These are phyloP conservation scores for Lasioglossum figueresi DNA, from an alignment of 2,888 invertebrate species.

Conservation along the genomic window DNA sequence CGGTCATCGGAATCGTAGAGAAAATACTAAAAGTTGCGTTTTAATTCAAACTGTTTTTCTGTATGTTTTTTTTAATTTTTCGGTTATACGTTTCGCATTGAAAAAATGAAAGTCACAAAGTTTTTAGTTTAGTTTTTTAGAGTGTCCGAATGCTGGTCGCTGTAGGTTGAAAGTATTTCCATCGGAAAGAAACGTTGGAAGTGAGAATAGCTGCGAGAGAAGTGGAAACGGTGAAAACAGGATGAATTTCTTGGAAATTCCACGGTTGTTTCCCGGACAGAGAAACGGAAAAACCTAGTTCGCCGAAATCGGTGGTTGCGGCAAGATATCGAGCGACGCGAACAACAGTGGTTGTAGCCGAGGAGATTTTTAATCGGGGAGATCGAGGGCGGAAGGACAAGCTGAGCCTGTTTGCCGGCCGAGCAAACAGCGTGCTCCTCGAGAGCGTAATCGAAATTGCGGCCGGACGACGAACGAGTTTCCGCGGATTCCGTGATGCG, in stretches of 20 bases:
- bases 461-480: constrained; percentile 51
- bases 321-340: background rate
- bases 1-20: too few relatives aligned
- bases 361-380: constrained; percentile 16
- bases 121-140: too few relatives aligned
- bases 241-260: background rate
- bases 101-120: too few relatives aligned
- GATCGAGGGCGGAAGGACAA: constrained; percentile 8
- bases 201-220: background rate
- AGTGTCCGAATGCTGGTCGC: too few relatives aligned
- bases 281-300: background rate
- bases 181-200: too few relatives aligned
- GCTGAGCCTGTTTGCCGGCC: constrained; percentile 13
- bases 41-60: too few relatives aligned
- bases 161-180: too few relatives aligned
- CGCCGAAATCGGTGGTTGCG: background rate
- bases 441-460: constrained; percentile 50
- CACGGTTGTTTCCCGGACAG: background rate
- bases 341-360: background rate
- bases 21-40: too few relatives aligned
- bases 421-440: constrained; percentile 23
- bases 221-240: background rate
- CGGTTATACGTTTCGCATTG: too few relatives aligned
- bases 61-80: too few relatives aligned
- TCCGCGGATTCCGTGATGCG: constrained; percentile 54